Conservation (phyloP, 2,113 vertebrate genomes). For the Microtus ochrogaster region DNA sequence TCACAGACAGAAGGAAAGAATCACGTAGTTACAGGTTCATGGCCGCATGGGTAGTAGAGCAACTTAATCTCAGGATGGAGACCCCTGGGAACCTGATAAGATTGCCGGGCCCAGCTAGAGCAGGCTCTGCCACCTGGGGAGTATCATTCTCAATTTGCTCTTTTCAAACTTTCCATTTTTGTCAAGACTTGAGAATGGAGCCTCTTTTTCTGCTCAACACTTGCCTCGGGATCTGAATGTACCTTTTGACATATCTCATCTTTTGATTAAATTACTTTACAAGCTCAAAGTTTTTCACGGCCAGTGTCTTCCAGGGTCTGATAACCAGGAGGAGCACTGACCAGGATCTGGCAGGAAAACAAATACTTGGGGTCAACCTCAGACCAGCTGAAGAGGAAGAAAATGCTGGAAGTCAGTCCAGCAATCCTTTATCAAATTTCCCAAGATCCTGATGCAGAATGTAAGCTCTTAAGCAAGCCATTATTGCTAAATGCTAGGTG, state of each 20-base stretch:
- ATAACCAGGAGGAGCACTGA: neutral
- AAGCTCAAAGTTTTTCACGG: neutral
- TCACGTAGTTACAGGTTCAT: neutral
- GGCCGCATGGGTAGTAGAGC: fast-evolving
- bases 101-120: fast-evolving
- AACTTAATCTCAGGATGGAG: neutral
- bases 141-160: neutral
- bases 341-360: neutral
- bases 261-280: neutral
- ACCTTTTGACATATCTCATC: fast-evolving
- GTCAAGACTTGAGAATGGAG: fast-evolving
- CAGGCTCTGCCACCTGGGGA: fast-evolving
- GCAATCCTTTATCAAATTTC: neutral
- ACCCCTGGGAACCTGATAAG: fast-evolving
- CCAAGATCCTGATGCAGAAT: neutral
- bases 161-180: neutral
- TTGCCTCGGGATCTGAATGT: fast-evolving
- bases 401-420: neutral
- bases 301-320: neutral
- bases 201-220: fast-evolving
- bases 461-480: neutral
- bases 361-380: neutral
- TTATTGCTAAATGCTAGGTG: neutral
- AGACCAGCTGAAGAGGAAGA: neutral
- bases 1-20: neutral